Evolutionary conservation across 2,888 invertebrate species (phyloP), one percentile per base, ranked within the genome.

Genomic region (Molorchus minor): DNA sequence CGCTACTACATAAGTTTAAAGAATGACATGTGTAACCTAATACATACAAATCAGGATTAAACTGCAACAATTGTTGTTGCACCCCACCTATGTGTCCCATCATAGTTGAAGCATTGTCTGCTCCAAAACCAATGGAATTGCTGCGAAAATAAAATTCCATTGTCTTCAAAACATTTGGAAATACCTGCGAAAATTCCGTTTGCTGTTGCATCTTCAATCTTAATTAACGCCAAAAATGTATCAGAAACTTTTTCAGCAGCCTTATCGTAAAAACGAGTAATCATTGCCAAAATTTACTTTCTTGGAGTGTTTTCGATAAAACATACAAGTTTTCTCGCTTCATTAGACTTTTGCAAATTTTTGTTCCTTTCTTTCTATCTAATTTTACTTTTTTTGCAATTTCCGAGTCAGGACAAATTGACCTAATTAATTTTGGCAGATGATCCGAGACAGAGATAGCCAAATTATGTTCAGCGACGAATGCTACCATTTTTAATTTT

Each of bases 71-170:
- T 51, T 49, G 43, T 20, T 19, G 13, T 17, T 59, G 47, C 15
- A 62, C 54, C 3, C 59, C 62, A 20, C 25, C 40, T 29, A 40
- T 41, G 30, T 47, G n/a, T 20, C 53, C 46, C 47, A 58, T 58
- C 53, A 61, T 61, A 13, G 51, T 44, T 43, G 40, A 45, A 10
- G 55, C 60, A 52, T 65, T 65, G 46, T 62, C 61, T 41, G 61
- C 58, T 13, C 36, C 58, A 56, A 61, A 55, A 35, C 61, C 61
- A 21, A 53, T 47, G 21, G 54, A 17, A 29, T 61, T 61, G 1
- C 45, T n/a, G 0, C 20, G 8, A n/a, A n/a, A n/a, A n/a, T 33
- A 46, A 33, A 45, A 61, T 43, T 12, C 57, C 35, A 56, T 45
- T 46, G 30, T 25, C 29, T 4, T 46, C 33, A 10, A 61, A 46